Percentiles rank a stretch among this genome's conserved stretches.
phyloP scores from a whole-genome alignment of 2,113 vertebrate species.

The Eulemur rufifrons region DNA sequence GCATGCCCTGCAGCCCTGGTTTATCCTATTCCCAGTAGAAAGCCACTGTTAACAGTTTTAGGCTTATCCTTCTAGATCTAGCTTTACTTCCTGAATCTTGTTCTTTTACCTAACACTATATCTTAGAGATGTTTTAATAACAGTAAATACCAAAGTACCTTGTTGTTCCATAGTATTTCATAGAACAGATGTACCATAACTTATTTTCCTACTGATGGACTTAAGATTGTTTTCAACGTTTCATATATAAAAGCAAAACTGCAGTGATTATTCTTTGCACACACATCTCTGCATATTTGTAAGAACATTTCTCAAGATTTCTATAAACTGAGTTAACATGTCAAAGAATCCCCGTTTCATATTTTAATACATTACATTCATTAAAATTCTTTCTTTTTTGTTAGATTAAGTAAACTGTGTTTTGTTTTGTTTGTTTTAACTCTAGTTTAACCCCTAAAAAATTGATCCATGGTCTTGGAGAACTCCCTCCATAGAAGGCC shows the following conservation, averaged over 20 bases:
- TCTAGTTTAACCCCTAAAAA: neutral
- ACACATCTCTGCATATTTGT: neutral
- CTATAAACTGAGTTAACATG: slow-evolving; percentile 21
- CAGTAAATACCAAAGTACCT: neutral
- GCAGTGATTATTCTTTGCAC: neutral
- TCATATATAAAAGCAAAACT: neutral
- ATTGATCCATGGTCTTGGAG: neutral
- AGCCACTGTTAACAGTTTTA: neutral
- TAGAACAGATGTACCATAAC: neutral
- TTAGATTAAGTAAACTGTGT: neutral
- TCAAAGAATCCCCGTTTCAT: neutral
- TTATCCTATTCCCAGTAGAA: neutral
- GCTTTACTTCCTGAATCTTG: neutral
- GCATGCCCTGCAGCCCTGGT: neutral
- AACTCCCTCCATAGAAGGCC: neutral
- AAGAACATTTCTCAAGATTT: neutral
- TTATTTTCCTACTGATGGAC: neutral
- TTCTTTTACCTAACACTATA: neutral
- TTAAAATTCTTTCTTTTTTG: neutral
- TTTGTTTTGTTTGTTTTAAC: neutral
- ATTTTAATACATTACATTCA: neutral
- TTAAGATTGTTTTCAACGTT: neutral
- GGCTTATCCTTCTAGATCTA: neutral
- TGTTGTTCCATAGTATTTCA: neutral
- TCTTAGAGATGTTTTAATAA: slow-evolving; percentile 10